Evolutionary conservation across 2,113 vertebrate species (phyloP).

Genomic region (Pelmatolapia mariae): DNA sequence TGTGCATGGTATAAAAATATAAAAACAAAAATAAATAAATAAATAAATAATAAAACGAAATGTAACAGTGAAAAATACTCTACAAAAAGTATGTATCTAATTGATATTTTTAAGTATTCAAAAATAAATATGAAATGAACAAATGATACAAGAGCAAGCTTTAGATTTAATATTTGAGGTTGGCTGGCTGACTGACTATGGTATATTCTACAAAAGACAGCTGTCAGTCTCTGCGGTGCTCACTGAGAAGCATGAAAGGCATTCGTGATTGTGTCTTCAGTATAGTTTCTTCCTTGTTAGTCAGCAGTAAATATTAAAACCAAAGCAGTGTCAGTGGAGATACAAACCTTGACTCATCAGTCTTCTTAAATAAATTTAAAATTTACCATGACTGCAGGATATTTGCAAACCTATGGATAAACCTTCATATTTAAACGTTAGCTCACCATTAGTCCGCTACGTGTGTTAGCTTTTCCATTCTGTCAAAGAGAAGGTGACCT

Average conservation of each 20-base stretch:
- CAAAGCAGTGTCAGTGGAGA: not conserved
- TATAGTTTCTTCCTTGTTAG: not conserved
- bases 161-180: not conserved
- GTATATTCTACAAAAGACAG: not conserved
- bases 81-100: not conserved
- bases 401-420: not conserved
- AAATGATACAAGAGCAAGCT: not conserved
- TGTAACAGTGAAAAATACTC: not conserved
- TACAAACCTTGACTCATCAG: not conserved
- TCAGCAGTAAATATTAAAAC: not conserved
- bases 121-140: not conserved
- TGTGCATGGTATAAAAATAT: not conserved
- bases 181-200: not conserved
- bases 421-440: not conserved
- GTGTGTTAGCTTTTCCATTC: conserved; percentile 17
- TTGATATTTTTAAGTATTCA: not conserved
- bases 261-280: not conserved
- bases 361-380: not conserved
- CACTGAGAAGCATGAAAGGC: not conserved
- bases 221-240: not conserved
- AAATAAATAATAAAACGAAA: not conserved
- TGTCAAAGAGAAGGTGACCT: conserved; percentile 65
- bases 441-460: conserved; percentile 2
- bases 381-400: not conserved
- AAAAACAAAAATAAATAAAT: not conserved